Percentiles rank a stretch among this genome's conserved stretches.
These are phyloP conservation scores for Danio aesculapii DNA, from an alignment of 2,797 vertebrate species.

Conservation along the genomic window DNA sequence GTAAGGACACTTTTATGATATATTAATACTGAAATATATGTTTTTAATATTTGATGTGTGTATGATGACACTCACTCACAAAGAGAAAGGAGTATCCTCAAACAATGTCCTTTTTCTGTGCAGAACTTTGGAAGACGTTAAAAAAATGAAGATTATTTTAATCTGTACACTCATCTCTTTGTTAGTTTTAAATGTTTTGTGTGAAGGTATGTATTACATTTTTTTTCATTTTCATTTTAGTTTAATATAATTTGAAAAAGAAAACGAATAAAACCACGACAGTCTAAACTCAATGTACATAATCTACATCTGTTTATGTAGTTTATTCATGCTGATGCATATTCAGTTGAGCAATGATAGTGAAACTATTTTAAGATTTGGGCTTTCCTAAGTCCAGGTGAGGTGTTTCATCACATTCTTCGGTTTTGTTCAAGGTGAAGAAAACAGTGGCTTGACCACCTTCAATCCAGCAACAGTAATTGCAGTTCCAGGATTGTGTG, in stretches of 20 bases:
- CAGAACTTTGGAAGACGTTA: conserved; percentile 1
- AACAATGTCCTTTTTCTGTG: too few relatives aligned
- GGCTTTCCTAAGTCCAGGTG: too few relatives aligned
- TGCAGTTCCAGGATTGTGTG: conserved; percentile 23
- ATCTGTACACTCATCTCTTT: neutral
- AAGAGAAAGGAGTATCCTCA: too few relatives aligned
- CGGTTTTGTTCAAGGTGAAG: neutral
- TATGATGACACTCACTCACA: too few relatives aligned
- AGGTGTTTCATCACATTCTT: neutral
- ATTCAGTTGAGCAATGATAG: too few relatives aligned
- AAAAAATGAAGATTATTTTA: conserved; percentile 11
- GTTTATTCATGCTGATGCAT: neutral
- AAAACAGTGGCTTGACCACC: rapidly evolving
- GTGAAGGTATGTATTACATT: neutral
- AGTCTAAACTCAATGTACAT: too few relatives aligned
- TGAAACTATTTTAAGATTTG: neutral
- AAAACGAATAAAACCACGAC: neutral
- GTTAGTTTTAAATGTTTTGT: neutral
- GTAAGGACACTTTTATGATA: neutral
- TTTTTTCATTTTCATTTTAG: neutral
- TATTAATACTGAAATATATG: neutral
- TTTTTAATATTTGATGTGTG: neutral
- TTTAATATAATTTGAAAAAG: too few relatives aligned
- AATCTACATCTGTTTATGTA: too few relatives aligned
- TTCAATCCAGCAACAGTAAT: neutral